Evolutionary conservation across 2,113 vertebrate genomes (phyloP), one percentile per base, ranked within the genome.

Genomic region (Forbesichthys agassizii): DNA sequence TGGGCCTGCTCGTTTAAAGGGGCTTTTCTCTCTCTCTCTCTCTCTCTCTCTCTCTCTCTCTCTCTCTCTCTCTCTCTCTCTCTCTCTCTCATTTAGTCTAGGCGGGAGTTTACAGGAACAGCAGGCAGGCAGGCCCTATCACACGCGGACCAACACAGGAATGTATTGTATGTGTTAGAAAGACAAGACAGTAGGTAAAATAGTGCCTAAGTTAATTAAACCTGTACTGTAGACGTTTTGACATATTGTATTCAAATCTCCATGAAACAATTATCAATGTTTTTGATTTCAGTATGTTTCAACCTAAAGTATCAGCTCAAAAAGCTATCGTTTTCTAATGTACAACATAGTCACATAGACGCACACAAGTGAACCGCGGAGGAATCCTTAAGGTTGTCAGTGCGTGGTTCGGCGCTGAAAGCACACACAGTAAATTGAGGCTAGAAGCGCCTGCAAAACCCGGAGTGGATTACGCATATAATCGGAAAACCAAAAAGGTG

Each of bases 91-190:
- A 74, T 84, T 71, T 77, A 86, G 81, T 90, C 86, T 90, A 92
- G 90, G 92, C 91, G 92, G 92, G 92, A 93, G 93, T 94, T 94
- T 93, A 92, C 92, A 92, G 91, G 92, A 93, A 93, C 92, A 92
- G 92, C 92, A 91, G 90, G 91, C 92, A 91, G 85, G 90, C 91
- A 87, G 82, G 90, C 90, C 93, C 84, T 78, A 78, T 92, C 92
- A 93, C 92, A 75, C 78, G 93, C 92, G 92, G 89, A 93, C 10
- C 85, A 68, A 93, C 92, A 92, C 92, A 87, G 92, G 92, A 93
- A 94, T 93, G 92, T 91, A 93, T 93, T 93, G 92, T 93, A 92
- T 91, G 91, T 90, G 88, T 88, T 88, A 88, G 89, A 88, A 89
- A 92, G 90, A 91, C 88, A 89, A 88, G 85, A 81, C 88, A 90